Base-by-base conservation (phyloP, 2,888 invertebrate genomes). In the Eupithecia pulchellata region DNA sequence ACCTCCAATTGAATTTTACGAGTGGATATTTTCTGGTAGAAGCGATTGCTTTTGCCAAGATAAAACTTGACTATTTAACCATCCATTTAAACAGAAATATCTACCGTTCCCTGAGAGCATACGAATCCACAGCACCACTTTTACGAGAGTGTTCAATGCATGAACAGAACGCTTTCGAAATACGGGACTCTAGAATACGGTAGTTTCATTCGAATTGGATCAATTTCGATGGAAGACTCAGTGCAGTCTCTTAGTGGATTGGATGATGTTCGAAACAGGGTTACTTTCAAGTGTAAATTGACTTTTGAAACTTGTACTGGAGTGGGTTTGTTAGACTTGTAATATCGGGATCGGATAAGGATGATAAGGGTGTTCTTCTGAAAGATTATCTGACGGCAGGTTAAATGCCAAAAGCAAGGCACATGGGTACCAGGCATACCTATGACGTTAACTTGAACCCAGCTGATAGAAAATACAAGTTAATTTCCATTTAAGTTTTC, bases 241-340 rank as follows among this genome's bases (percentile, higher is more conserved):
- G 74, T 64, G 74, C 66, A 79, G 77, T 77, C 78, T 82, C 78
- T 84, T 79, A 82, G 80, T 76, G 78, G 82, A 84, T 84, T 82
- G 81, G 78, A 75, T 71, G 72, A 69, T 58, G 76, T 68, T 72
- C 73, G 78, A 55, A 76, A 73, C 77, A 76, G 77, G 60, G 63
- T 66, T 63, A 70, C 75, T 79, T 76, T 81, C 70, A 78, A 79
- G 77, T 73, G 75, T 66, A 66, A 75, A 77, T 78, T 76, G 71
- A 61, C 66, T 73, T 69, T 42, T 57, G 61, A 39, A 73, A 69
- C 66, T 73, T 67, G 61, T 36, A 47, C 47, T 61, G 34, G 60
- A 61, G 32, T 64, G 52, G n/a, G 29, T 34, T 30, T 62, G 62
- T 32, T 55, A 8, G 42, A 39, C 4, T 25, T 52, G 52, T 52